Evolutionary conservation across 64 coral and sea anemone genomes (phyloP).

Genomic region (Astreopora myriophthalma): DNA sequence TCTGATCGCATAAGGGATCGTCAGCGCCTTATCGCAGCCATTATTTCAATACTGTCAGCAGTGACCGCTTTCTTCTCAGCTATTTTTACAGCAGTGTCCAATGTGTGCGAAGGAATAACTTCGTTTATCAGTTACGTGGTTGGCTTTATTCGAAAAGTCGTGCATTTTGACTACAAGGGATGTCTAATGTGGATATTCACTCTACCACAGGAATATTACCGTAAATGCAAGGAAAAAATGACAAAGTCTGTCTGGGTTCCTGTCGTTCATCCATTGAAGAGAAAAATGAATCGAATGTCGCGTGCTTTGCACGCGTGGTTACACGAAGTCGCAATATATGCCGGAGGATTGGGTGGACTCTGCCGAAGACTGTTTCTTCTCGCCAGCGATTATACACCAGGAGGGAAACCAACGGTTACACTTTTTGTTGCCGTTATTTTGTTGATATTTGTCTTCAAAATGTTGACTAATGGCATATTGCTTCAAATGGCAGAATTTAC

Average conservation of each 20-base stretch:
- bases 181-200: background rate
- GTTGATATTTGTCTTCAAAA: constrained; percentile 6
- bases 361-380: constrained; percentile 70
- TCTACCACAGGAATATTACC: background rate
- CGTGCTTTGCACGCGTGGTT: background rate
- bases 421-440: background rate
- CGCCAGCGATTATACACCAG: constrained; percentile 51
- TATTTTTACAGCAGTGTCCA: background rate
- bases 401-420: constrained; percentile 42
- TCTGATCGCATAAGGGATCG: background rate
- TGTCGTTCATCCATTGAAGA: background rate
- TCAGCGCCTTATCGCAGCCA: background rate
- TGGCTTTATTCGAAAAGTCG: background rate
- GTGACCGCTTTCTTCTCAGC: background rate
- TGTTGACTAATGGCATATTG: constrained; percentile 3
- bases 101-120: background rate
- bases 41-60: background rate
- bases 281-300: background rate
- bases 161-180: constrained; percentile 7
- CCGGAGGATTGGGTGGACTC: constrained; percentile 45
- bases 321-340: constrained; percentile 21
- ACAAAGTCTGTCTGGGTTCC: background rate
- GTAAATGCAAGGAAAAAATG: background rate
- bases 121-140: background rate
- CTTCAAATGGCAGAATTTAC: constrained; percentile 13